Evolutionary conservation across 2,888 invertebrate species (phyloP).

Genomic region (Fragum sueziense): DNA sequence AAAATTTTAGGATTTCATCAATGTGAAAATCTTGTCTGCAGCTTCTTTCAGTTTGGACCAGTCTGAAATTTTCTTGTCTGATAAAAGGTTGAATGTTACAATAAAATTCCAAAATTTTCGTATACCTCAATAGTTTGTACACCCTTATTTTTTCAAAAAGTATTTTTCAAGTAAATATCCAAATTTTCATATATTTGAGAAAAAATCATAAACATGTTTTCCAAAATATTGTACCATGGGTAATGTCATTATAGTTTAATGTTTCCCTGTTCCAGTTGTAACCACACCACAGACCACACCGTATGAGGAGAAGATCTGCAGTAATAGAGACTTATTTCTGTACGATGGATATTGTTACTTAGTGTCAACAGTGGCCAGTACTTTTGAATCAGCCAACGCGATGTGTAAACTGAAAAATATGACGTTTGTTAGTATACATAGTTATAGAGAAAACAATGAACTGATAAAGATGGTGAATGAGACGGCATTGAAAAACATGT

Average conservation of each 20-base stretch:
- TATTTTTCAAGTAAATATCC: too few relatives aligned
- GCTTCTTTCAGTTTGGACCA: too few relatives aligned
- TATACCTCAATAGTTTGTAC: too few relatives aligned
- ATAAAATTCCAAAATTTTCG: too few relatives aligned
- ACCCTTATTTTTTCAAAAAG: too few relatives aligned
- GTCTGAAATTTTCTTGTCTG: too few relatives aligned
- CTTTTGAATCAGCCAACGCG: background rate
- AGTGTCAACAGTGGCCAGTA: background rate
- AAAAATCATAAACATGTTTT: too few relatives aligned
- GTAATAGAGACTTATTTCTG: conserved; percentile 11
- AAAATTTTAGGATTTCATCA: too few relatives aligned
- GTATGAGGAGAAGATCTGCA: conserved; percentile 4
- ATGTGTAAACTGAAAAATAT: background rate
- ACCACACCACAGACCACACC: background rate
- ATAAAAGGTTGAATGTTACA: too few relatives aligned
- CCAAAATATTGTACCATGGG: too few relatives aligned
- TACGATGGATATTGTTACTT: conserved; percentile 16
- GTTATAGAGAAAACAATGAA: conserved; percentile 7
- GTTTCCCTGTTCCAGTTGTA: background rate
- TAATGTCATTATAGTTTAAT: background rate
- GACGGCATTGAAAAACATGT: background rate
- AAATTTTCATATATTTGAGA: too few relatives aligned
- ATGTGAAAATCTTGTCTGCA: too few relatives aligned
- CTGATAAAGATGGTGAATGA: conserved; percentile 15
- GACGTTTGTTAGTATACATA: conserved; percentile 19